These are phyloP conservation scores for Xestia c-nigrum DNA, from an alignment of 2,888 invertebrate genomes.

Conservation along the genomic window DNA sequence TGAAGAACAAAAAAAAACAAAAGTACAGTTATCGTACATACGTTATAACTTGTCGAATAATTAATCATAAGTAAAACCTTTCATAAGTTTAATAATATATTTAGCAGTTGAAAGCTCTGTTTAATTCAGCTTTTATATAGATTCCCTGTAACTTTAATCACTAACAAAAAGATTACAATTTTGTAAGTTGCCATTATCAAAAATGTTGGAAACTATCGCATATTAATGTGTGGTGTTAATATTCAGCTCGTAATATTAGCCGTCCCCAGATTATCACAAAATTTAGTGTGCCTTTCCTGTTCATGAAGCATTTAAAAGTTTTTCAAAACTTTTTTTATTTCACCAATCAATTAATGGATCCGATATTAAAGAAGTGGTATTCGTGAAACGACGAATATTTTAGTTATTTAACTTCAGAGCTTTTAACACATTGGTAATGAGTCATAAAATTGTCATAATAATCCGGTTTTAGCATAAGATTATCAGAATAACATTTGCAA, in stretches of 20 bases:
- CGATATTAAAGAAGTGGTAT: slow-evolving; percentile 37
- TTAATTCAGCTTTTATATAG: slow-evolving; percentile 43
- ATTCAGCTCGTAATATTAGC: slow-evolving; percentile 29
- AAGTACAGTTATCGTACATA: slow-evolving; percentile 21
- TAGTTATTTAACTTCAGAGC: slow-evolving; percentile 48
- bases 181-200: slow-evolving; percentile 34
- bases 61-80: slow-evolving; percentile 44
- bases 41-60: slow-evolving; percentile 31
- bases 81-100: slow-evolving; percentile 40
- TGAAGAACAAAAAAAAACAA: slow-evolving; percentile 41
- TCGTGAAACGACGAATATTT: slow-evolving; percentile 40
- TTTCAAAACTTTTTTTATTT: slow-evolving; percentile 3
- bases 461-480: slow-evolving; percentile 53
- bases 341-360: slow-evolving; percentile 30
- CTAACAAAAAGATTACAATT: slow-evolving; percentile 39
- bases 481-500: slow-evolving; percentile 60
- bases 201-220: slow-evolving; percentile 61
- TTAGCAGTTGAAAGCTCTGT: slow-evolving; percentile 49
- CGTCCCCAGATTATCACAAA: slow-evolving; percentile 48
- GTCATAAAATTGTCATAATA: slow-evolving; percentile 60
- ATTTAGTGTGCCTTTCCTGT: slow-evolving; percentile 13
- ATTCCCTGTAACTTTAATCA: slow-evolving; percentile 57
- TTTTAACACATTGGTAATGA: slow-evolving; percentile 50
- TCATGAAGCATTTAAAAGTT: background rate
- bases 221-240: slow-evolving; percentile 18